Base-by-base conservation (phyloP, 1,140 invertebrate genomes). In the Tigriopus japonicus region DNA sequence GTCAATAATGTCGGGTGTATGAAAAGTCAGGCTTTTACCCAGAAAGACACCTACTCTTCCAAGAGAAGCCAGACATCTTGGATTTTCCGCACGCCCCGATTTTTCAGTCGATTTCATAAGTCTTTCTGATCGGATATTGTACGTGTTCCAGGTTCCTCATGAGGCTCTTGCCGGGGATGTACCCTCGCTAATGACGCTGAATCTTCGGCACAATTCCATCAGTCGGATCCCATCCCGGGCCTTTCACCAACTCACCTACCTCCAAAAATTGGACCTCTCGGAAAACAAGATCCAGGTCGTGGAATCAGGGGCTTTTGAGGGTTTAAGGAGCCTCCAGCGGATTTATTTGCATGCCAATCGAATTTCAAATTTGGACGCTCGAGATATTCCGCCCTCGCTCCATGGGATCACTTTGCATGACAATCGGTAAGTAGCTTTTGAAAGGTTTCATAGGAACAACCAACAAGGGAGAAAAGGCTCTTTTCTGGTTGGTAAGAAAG, bases 381-480 rank as follows among this genome's bases (percentile, higher is more conserved):
- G 13, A 9, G 15, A n/a, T 14, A 6, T 58, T 6, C 40, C 55
- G 17, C 2, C 55, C 55, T 58, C 55, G n/a, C 55, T 58, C n/a
- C 55, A 58, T 6, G 55, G 55, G n/a, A 58, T 58, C 42, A n/a
- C 55, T 40, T 15, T 58, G 41, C 55, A 58, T 42, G 41, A 58
- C 17, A 58, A 58, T 42, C 24, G 55, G 55, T 58, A 19, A 54
- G 24, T 54, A 21, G 23, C 17, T 54, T n/a, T 35, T 35, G 28
- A 35, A 35, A 35, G 28, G 28, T 35, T 35, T 35, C 28, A 5
- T 9, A 9, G 3, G 28, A 35, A 35, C 28, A 35, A 9, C 28
- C 28, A 35, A 35, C 28, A 9, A 35, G 28, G 9, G 28, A 35
- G 9, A 35, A 35, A 9, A 35, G 28, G 9, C 28, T 35, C 28